phyloP scores from a whole-genome alignment of 2,797 vertebrate genomes.

The Tragelaphus eurycerus region DNA sequence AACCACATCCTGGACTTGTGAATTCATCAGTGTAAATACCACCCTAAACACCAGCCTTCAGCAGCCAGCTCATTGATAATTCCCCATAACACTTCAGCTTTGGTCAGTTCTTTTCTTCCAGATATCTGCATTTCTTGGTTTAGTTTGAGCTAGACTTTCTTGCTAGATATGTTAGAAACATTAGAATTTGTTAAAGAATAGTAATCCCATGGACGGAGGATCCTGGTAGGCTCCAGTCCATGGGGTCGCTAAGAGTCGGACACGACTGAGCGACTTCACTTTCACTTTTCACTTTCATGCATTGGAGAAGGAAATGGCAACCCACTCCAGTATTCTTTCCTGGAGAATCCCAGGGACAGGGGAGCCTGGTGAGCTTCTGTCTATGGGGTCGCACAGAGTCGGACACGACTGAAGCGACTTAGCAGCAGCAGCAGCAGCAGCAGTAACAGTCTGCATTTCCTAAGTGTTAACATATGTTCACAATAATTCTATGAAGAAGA shows the following conservation, averaged over 20 bases:
- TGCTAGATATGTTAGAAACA: not conserved
- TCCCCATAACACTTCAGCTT: not conserved
- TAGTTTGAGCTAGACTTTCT: not conserved
- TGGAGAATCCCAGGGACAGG: too few relatives aligned
- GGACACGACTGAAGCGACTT: too few relatives aligned
- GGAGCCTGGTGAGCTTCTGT: too few relatives aligned
- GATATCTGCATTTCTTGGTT: not conserved
- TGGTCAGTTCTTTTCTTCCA: not conserved
- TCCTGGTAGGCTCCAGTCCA: too few relatives aligned
- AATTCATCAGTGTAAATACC: not conserved
- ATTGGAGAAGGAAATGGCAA: too few relatives aligned
- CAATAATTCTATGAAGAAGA: not conserved
- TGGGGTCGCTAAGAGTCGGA: too few relatives aligned
- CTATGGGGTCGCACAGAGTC: too few relatives aligned
- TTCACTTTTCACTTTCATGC: too few relatives aligned
- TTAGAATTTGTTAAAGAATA: not conserved
- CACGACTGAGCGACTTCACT: too few relatives aligned
- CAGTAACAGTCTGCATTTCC: not conserved
- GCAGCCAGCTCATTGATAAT: not conserved
- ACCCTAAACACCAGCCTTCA: not conserved
- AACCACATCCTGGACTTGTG: not conserved
- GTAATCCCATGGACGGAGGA: too few relatives aligned
- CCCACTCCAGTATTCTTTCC: too few relatives aligned
- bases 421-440: too few relatives aligned
- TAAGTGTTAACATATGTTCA: not conserved